Base-by-base conservation (phyloP, 2,113 vertebrate genomes). In the Stigmatopora argus region DNA sequence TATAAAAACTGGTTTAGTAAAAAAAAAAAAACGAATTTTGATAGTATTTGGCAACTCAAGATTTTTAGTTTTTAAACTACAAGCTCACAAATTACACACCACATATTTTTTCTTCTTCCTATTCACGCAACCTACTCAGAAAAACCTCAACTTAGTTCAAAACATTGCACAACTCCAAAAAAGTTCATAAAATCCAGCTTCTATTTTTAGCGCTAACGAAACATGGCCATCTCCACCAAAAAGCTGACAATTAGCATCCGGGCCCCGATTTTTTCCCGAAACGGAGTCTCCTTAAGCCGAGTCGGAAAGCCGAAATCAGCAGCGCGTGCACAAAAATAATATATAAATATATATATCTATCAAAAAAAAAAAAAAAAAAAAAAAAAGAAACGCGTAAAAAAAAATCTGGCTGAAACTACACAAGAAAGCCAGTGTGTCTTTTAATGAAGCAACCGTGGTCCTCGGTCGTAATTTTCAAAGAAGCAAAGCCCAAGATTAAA, bases 401-500 rank as follows among this genome's bases (percentile, higher is more conserved):
- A 84, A 81, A 86, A 87, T 88, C 90, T 92, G 90, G 88, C 90
- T 89, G 88, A 85, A 91, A 91, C 87, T 91, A 91, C 90, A 90
- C 86, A 91, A 90, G 88, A 92, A 91, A 84, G 81, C 81, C 86
- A 91, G 87, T 89, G 91, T 90, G 86, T 92, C 89, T 92, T 91
- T 92, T 92, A 92, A 92, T 92, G 90, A 92, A 92, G 90, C 89
- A 85, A 87, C 89, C 87, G 79, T 90, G 88, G 90, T 90, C 88
- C 89, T 91, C 84, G 85, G 88, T 88, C 89, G 83, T 92, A 89
- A 91, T 91, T 92, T 91, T 92, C 91, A 92, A 92, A 92, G 91
- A 88, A 89, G 71, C 72, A 83, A 31, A 81, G 58, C 58, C 82
- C 82, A 89, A 92, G 91, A 92, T 92, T 92, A 92, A 92, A 92